Evolutionary conservation across 2,888 invertebrate species (phyloP), one percentile per base, ranked within the genome.

Genomic region (Phyto melanocephala): DNA sequence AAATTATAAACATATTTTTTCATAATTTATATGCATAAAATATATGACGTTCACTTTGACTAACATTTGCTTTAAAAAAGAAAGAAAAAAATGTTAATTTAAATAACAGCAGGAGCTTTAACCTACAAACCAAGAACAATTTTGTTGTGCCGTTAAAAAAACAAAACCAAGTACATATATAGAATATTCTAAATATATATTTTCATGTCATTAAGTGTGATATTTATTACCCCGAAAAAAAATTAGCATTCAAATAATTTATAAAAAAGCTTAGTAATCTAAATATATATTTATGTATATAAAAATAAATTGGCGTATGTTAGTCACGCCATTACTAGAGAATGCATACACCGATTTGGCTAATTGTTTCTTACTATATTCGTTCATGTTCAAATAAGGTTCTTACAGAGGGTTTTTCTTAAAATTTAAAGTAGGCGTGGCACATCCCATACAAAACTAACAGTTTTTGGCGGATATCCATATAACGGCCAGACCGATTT

Each of bases 81-180:
- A n/a, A n/a, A n/a, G n/a, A n/a, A n/a, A n/a, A n/a, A 37, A 35
- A 28, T 45, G 17, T 42, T 28, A 37, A 71, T 58, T 67, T 60
- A 40, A 67, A 67, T 15, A 67, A 50, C 58, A 76, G 47, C 67
- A 65, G 42, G 42, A 74, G 42, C 28, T 65, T 56, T 65, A 75
- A 45, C 10, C 45, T 75, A 24, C 56, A 35, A 65, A 75, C 10
- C 8, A 65, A 65, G 24, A 56, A 47, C 13, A 47, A 35, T 24
- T 52, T 74, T 37, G 17, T 50, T 58, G 35, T 37, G 35, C n/a
- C 35, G 17, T 47, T 45, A 28, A 45, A 45, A 20, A 11, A 20
- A 8, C n/a, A 52, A n/a, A 24, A 54, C 3, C 22, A 24, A 2
- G 11, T 54, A 8, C 13, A 1, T 13, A 54, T 24, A 22, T 28